phyloP scores from a whole-genome alignment of 2,797 vertebrate genomes.

The Paratrypauchen microcephalus region DNA sequence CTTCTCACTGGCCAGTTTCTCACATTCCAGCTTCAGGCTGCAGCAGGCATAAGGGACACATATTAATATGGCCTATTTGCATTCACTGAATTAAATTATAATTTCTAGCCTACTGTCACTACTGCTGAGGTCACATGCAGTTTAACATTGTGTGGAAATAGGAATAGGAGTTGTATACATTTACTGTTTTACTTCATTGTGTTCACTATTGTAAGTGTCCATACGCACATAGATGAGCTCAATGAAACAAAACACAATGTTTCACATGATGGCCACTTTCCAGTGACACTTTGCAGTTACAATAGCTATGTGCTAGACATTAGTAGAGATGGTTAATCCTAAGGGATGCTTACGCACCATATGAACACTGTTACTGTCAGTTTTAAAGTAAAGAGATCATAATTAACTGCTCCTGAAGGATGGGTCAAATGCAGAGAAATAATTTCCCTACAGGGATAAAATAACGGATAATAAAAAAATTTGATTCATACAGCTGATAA shows the following conservation, averaged over 20 bases:
- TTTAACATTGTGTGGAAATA: slow-evolving; percentile 17
- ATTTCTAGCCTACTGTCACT: slow-evolving; percentile 31
- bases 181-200: slow-evolving; percentile 1
- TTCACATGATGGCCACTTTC: neutral
- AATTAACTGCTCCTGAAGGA: too few species aligned
- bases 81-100: slow-evolving; percentile 32
- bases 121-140: slow-evolving; percentile 32
- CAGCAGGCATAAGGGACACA: slow-evolving; percentile 22
- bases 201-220: neutral
- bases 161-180: neutral
- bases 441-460: too few species aligned
- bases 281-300: neutral
- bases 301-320: neutral
- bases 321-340: neutral
- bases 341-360: slow-evolving; percentile 1
- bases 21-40: slow-evolving; percentile 97
- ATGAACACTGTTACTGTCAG: neutral
- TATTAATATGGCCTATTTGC: slow-evolving; percentile 34
- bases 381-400: neutral
- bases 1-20: slow-evolving; percentile 97
- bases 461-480: too few species aligned
- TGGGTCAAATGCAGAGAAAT: too few species aligned
- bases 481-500: neutral
- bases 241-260: neutral
- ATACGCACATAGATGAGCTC: neutral